Percentiles rank a stretch among this genome's conserved stretches.
These are phyloP conservation scores for Drosophila willistoni DNA, from an alignment of 1,140 invertebrate species.

Conservation along the genomic window DNA sequence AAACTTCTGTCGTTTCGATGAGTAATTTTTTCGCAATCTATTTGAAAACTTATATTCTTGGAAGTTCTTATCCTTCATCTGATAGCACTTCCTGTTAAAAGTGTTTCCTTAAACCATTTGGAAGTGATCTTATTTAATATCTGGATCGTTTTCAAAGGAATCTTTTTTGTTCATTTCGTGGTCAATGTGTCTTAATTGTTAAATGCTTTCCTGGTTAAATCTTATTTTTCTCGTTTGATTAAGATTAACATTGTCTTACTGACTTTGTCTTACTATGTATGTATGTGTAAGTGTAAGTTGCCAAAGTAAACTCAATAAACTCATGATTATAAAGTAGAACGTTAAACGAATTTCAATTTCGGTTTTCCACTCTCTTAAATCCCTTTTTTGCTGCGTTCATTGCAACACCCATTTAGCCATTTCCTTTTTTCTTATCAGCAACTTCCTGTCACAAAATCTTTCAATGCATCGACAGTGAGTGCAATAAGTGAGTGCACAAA, in stretches of 20 bases:
- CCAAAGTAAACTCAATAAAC: constrained; percentile 34
- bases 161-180: no score
- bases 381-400: background rate
- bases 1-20: background rate
- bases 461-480: constrained; percentile 37
- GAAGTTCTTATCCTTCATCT: background rate
- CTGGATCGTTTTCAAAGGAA: no score
- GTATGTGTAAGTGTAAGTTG: constrained; percentile 21
- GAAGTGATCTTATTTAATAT: no score
- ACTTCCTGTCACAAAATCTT: constrained; percentile 72
- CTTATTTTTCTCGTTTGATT: background rate
- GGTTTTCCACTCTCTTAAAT: no score
- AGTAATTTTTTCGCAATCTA: no score
- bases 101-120: background rate
- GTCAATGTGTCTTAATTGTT: no score
- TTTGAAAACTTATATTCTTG: background rate
- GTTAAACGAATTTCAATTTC: background rate
- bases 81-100: background rate
- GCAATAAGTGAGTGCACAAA: constrained; percentile 31
- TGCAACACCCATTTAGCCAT: constrained; percentile 1
- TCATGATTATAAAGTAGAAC: constrained; percentile 6
- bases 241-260: background rate
- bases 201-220: no score
- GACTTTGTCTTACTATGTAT: background rate
- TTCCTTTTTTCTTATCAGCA: constrained; percentile 43